Evolutionary conservation across 2,888 invertebrate species (phyloP), one percentile per base, ranked within the genome.

Genomic region (Seira ritae): DNA sequence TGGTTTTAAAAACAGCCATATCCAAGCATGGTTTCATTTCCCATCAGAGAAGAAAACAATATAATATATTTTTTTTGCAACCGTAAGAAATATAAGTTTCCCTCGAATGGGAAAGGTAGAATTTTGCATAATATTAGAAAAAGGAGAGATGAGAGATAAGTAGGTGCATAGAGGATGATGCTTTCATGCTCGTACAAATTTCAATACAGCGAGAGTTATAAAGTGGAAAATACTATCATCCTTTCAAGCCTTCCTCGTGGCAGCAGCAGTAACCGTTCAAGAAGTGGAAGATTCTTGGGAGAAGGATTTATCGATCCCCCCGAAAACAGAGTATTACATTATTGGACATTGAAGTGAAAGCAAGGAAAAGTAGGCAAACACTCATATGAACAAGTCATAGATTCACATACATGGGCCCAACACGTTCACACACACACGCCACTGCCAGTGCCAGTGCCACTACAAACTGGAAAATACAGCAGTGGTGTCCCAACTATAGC

Each of bases 291-390:
- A 85, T 81, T 80, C 85, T 81, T 85, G 73, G 65, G 80, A 71
- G 85, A 83, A 85, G 77, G 84, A 87, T 85, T 86, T 87, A 87
- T 87, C 85, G 87, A 87, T 87, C 84, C 70, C 72, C 74, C 74
- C 74, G 79, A 65, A 66, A 80, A 84, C 75, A 79, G 74, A 73
- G 75, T 78, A 84, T 80, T 74, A 74, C 79, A 72, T 80, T 84
- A 75, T 84, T 75, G 84, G 69, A 79, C 67, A 73, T 74, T 62
- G 62, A 79, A 67, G 75, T 62, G 50, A 50, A 71, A 62, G 62
- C 20, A 62, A 62, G 62, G 62, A n/a, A 62, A 75, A 66, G 24
- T 31, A 71, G 66, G 31, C 42, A 70, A 42, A 42, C n/a, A n/a
- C 22, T n/a, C 74, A 70, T 69, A 50, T 69, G 69, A 37, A 24